phyloP scores from a whole-genome alignment of 2,888 invertebrate genomes.

The Archips crataeganus region DNA sequence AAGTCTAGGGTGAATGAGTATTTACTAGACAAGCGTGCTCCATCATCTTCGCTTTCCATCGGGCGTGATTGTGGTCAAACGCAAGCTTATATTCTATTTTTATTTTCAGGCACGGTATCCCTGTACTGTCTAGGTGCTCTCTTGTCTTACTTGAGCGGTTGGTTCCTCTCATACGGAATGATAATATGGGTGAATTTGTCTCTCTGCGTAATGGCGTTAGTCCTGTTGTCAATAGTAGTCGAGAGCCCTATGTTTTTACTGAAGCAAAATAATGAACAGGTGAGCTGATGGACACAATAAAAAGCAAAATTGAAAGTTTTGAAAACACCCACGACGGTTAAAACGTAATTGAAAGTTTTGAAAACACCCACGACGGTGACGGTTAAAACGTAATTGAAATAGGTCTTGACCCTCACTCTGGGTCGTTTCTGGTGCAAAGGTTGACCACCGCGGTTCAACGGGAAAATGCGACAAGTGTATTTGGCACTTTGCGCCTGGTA shows the following conservation, averaged over 20 bases:
- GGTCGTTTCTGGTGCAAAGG: too few species aligned
- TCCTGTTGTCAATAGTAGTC: slow-evolving; percentile 59
- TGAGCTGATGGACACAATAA: slow-evolving; percentile 45
- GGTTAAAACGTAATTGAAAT: too few species aligned
- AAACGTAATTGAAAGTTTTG: too few species aligned
- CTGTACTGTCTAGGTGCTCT: slow-evolving; percentile 63
- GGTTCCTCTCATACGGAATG: slow-evolving; percentile 63
- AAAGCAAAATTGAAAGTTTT: too few species aligned
- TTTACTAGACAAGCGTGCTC: neutral
- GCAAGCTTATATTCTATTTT: neutral
- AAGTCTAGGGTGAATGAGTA: neutral
- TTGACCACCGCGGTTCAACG: too few species aligned
- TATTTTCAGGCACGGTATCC: slow-evolving; percentile 52
- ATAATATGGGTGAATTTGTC: slow-evolving; percentile 69
- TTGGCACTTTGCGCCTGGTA: too few species aligned
- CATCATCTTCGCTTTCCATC: too few species aligned
- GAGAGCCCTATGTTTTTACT: slow-evolving; percentile 74
- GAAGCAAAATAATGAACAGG: slow-evolving; percentile 72
- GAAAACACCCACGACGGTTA: too few species aligned
- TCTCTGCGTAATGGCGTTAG: slow-evolving; percentile 53
- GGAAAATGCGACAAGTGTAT: too few species aligned
- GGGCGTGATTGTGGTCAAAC: too few species aligned
- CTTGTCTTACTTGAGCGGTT: slow-evolving; percentile 69
- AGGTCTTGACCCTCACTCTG: too few species aligned
- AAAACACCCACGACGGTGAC: too few species aligned